Evolutionary conservation across 2,113 vertebrate genomes (phyloP), one percentile per base, ranked within the genome.

Genomic region (Oryzias woworae): DNA sequence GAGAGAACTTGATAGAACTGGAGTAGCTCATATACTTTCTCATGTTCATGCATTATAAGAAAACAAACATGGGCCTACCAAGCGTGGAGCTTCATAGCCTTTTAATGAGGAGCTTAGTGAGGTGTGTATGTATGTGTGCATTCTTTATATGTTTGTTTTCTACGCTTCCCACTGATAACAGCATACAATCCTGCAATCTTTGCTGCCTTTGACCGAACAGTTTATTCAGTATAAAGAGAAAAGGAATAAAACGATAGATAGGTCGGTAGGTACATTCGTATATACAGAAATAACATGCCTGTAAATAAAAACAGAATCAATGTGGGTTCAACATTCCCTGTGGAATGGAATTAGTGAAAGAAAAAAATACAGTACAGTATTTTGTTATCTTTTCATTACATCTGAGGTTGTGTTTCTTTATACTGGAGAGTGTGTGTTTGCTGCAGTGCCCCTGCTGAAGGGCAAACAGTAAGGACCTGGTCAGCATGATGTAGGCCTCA

Each of bases 401-500:
- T 46, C 10, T 48, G 50, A 56, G 58, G 52, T 18, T 18, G 3
- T 41, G 31, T 54, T 14, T 3, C 42, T 54, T 15, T 2, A 24
- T 52, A 44, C 8, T 44, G 13, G 7, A 57, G 36, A 64, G 63
- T 72, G 72, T 78, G 77, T 69, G 71, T 73, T 68, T 88, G 77
- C 71, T 89, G 85, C 85, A 87, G 84, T 89, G 84, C 79, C 83
- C 82, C 80, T 69, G 78, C 71, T 86, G 81, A 88, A 89, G 86
- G 87, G 70, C 82, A 50, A 77, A 81, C 80, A 71, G 62, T 70
- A 79, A 73, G 81, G 74, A 75, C 65, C 78, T 81, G 87, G 84
- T 88, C 89, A 89, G 87, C 84, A 81, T 77, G 81, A 75, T 82
- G 81, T 26, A 75, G 78, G 63, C 66, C 85, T 84, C 73, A 55